Evolutionary conservation across 2,797 vertebrate genomes (phyloP), one percentile per base, ranked within the genome.

Genomic region (Tragelaphus eurycerus): DNA sequence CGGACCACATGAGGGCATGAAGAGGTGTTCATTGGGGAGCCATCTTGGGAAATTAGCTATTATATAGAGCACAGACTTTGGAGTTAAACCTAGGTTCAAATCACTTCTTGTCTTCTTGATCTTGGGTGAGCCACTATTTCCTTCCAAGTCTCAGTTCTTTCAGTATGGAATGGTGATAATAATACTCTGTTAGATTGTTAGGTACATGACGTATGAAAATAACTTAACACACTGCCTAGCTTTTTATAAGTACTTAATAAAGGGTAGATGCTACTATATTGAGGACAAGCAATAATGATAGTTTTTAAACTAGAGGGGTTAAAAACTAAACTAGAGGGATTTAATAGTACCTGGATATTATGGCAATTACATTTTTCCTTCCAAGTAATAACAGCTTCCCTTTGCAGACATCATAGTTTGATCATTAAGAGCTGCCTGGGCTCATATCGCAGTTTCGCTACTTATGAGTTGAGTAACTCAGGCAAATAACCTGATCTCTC

Each of bases 241-340:
- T 78, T 27, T 38, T 93, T 90, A 13, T 93, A 92, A 94, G 38
- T 96, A 71, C 34, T 95, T 57, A 88, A 6, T 92, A 94, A 93
- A 93, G 52, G 31, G 27, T 74, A 89, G 78, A 4, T 52, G 64
- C 16, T 92, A 78, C 43, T 93, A 50, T 89, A 83, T 62, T 54
- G 43, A 95, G 46, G 43, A 90, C 52, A n/a, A 95, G 11, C 54
- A 67, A 12, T 90, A 25, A 50, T 92, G 62, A 59, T 95, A 34
- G 21, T 97, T 95, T 95, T 95, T 94, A 90, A 76, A 92, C 23
- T 34, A 90, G 60, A 67, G 12, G 50, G 3, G 6, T 74, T 88
- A 91, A 93, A 86, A 93, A 62, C 85, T 78, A 78, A 78, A 48
- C 74, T 48, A 52, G 48, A 81, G 46, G 78, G 31, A 23, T 83